Base-by-base conservation (phyloP, 2,888 invertebrate species). In the Limnephilus lunatus region DNA sequence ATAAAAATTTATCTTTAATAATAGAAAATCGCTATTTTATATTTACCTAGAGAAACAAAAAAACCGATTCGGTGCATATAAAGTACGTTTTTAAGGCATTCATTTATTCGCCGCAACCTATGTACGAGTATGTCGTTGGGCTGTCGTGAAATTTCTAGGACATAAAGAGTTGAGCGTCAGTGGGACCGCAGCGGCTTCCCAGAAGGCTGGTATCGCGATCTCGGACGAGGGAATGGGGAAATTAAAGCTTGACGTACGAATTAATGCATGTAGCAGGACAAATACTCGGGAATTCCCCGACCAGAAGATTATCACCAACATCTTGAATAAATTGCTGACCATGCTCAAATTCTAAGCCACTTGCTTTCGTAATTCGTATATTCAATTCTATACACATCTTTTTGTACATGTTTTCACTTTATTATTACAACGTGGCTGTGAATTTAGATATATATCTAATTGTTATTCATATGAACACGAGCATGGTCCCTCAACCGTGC, bases 71-170 rank as follows among this genome's bases (percentile, higher is more conserved):
- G 1, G 68, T 25, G 44, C 19, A 7, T 53, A 68, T 68, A 68
- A 25, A 68, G 7, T 68, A 25, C 9, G 68, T 68, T 68, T 9
- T 25, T 19, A 25, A 68, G 68, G 68, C 68, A 9, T 68, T 68
- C 25, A n/a, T 83, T 83, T 19, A 25, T 35, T 35, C 35, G 83
- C 83, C 35, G 35, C 7, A 83, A 25, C 15, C 82, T 9, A 7
- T 25, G 35, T 83, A 15, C 7, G 82, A 19, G 83, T 30, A 25
- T 3, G 39, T 31, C 85, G 44, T 12, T n/a, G 15, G 68, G 32
- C 83, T 35, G 12, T 90, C 86, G 81, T 81, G 81, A 89, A 92
- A 92, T 81, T 81, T 86, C 87, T 92, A 92, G 85, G 81, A 90
- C 81, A 90, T 81, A 81, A 85, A 90, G 86, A 92, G 86, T 48